phyloP scores from a whole-genome alignment of 2,797 vertebrate genomes.

The Pseudochaenichthys georgianus region DNA sequence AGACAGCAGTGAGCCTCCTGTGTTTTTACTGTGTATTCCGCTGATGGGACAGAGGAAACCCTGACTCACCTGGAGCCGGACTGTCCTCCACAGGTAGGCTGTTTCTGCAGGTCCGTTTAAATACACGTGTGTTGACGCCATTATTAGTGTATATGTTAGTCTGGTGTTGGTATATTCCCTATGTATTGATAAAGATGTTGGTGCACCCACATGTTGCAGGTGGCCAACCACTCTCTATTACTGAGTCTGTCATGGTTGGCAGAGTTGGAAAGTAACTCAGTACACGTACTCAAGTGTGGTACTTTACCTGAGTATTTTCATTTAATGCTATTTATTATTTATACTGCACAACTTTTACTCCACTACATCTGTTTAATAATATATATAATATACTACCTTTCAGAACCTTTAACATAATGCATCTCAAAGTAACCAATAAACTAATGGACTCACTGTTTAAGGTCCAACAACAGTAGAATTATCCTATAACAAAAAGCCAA shows the following conservation, averaged over 20 bases:
- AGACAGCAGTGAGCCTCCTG: slow-evolving; percentile 54
- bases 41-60: slow-evolving; percentile 62
- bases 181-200: neutral
- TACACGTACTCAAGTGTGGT: too few species aligned
- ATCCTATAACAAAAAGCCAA: too few species aligned
- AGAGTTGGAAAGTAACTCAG: too few species aligned
- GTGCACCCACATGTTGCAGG: neutral
- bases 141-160: neutral
- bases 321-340: too few species aligned
- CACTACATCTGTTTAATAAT: too few species aligned
- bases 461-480: too few species aligned
- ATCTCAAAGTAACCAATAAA: too few species aligned
- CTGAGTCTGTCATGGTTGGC: neutral
- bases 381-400: too few species aligned
- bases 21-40: slow-evolving; percentile 34
- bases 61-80: slow-evolving; percentile 42
- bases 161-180: neutral
- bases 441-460: too few species aligned
- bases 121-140: neutral
- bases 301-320: too few species aligned
- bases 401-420: too few species aligned
- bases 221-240: neutral
- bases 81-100: slow-evolving; percentile 67
- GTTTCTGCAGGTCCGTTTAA: neutral
- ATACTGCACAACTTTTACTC: too few species aligned